These are phyloP conservation scores for Eurois occulta DNA, from an alignment of 2,888 invertebrate species.

Conservation along the genomic window DNA sequence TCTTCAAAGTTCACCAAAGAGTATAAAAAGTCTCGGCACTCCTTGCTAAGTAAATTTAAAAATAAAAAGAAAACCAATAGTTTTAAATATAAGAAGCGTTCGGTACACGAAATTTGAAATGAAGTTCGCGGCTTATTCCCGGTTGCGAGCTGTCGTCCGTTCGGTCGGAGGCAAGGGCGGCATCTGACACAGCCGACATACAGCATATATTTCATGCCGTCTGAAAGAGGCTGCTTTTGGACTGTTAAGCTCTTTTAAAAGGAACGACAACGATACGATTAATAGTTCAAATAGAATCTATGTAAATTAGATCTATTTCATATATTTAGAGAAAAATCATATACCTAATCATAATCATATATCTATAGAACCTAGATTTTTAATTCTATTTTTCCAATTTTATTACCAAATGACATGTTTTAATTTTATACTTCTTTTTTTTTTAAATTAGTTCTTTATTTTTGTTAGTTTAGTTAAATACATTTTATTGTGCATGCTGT, in stretches of 20 bases:
- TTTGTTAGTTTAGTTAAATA: too few species aligned
- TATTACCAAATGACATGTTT: too few species aligned
- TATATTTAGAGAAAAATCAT: too few species aligned
- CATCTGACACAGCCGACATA: conserved; percentile 75
- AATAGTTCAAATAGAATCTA: background rate
- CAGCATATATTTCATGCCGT: conserved; percentile 73
- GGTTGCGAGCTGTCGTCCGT: conserved; percentile 71
- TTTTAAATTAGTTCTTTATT: too few species aligned
- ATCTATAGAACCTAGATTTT: too few species aligned
- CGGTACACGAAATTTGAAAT: conserved; percentile 66
- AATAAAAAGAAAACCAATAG: conserved; percentile 37
- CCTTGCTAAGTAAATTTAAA: conserved; percentile 9
- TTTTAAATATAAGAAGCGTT: conserved; percentile 54
- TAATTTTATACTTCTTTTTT: too few species aligned
- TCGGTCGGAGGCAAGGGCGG: conserved; percentile 75
- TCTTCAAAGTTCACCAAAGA: conserved; percentile 58
- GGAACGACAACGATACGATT: conserved; percentile 60
- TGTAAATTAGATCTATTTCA: too few species aligned
- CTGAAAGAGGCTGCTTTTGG: conserved; percentile 72
- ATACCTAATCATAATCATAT: too few species aligned
- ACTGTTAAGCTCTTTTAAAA: conserved; percentile 71
- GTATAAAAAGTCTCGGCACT: conserved; percentile 24
- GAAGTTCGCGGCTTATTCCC: conserved; percentile 69
- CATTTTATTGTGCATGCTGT: too few species aligned
- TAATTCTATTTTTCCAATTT: too few species aligned